A percentile compares a stretch with the other conserved stretches of the same genome.
Conservation (phyloP, 1,140 invertebrate species). For the Homalodisca vitripennis region DNA sequence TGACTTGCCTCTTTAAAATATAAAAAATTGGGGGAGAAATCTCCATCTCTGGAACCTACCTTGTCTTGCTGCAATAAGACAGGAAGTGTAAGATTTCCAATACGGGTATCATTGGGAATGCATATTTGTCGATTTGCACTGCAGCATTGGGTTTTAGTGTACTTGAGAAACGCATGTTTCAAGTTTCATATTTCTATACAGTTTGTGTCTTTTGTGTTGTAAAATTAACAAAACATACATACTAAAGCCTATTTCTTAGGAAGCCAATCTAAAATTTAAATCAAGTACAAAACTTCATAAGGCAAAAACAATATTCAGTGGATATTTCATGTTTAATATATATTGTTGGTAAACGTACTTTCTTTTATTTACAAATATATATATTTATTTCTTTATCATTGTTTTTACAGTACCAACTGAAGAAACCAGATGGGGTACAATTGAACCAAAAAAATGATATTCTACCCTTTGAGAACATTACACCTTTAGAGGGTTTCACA, state of each 20-base stretch:
- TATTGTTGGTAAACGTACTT: too few relatives aligned
- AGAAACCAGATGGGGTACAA: conserved; percentile 79
- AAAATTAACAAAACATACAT: not conserved
- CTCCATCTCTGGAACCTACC: too few relatives aligned
- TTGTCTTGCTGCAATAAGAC: too few relatives aligned
- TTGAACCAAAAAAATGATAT: conserved; percentile 81
- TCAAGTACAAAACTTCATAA: not conserved
- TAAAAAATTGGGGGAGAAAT: too few relatives aligned
- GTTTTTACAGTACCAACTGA: conserved; percentile 66
- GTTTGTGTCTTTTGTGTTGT: not conserved
- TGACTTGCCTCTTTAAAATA: too few relatives aligned
- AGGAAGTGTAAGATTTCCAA: too few relatives aligned
- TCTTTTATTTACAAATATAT: too few relatives aligned
- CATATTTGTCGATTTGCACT: too few relatives aligned
- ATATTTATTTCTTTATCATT: conserved; percentile 1
- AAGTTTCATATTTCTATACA: too few relatives aligned
- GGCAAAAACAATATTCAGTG: not conserved
- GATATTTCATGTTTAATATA: not conserved
- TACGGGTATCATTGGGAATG: too few relatives aligned
- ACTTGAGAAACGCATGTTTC: too few relatives aligned
- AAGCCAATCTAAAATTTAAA: not conserved
- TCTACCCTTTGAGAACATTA: conserved; percentile 81
- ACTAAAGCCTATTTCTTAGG: not conserved
- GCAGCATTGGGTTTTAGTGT: too few relatives aligned
- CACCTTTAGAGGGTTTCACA: conserved; percentile 79